Conservation (phyloP, 2,113 vertebrate genomes). For the Chaetura pelagica region DNA sequence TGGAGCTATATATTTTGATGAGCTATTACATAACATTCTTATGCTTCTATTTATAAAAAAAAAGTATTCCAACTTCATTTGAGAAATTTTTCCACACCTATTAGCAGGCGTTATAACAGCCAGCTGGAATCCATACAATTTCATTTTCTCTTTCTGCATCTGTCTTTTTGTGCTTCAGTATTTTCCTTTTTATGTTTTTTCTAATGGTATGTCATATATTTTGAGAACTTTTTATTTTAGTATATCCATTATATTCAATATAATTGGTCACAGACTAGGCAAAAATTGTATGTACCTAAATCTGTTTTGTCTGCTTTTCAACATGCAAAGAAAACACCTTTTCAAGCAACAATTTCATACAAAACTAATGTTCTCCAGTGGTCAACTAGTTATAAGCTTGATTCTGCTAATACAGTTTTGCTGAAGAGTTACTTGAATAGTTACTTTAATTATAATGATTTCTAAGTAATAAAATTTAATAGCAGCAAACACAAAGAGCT, state of each 20-base stretch:
- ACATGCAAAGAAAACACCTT: background rate
- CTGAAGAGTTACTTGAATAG: background rate
- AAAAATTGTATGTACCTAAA: background rate
- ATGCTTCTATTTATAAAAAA: background rate
- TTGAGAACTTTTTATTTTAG: background rate
- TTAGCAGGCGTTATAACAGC: background rate
- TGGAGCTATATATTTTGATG: background rate
- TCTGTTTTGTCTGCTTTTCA: background rate
- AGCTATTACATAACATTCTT: background rate
- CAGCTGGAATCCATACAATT: slow-evolving; percentile 31
- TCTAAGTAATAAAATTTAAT: background rate
- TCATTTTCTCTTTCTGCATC: background rate
- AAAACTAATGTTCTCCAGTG: background rate
- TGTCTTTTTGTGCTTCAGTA: background rate
- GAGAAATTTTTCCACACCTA: background rate
- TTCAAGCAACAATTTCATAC: background rate
- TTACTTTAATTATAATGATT: background rate
- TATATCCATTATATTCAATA: background rate
- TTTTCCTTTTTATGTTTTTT: slow-evolving; percentile 25
- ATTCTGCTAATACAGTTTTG: slow-evolving; percentile 6
- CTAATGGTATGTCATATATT: background rate
- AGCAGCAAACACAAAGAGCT: background rate
- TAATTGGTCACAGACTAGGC: background rate
- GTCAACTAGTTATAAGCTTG: background rate
- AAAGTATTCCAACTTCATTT: background rate